Evolutionary conservation across 2,797 vertebrate species (phyloP), one percentile per base, ranked within the genome.

Genomic region (Novumbra hubbsi): DNA sequence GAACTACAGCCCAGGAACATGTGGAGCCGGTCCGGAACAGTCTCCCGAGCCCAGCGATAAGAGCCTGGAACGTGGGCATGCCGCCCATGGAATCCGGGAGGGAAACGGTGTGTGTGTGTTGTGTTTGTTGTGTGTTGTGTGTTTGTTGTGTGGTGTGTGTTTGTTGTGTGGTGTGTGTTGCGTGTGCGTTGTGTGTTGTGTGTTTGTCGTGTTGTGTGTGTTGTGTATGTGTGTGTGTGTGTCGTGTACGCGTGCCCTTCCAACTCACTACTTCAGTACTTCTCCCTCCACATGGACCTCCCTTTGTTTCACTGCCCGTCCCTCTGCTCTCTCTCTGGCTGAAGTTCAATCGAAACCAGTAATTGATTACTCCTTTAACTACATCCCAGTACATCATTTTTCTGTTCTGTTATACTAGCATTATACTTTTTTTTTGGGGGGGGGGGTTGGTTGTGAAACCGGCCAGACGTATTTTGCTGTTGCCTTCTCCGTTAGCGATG

Each of bases 401-500:
- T 45, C 2, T 45, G 41, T 45, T 45, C 14, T 45, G 41, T 45
- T 45, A 45, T 1, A 45, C 41, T 14, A 45, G 12, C 41, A 45
- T 45, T 45, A 45, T 14, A 45, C 16, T 12, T 38, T 38, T 41
- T 63, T 21, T 45, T 19, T 1, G 27, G 41, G 8, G 19, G 19
- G 30, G 7, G 48, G 49, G 34, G 55, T n/a, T n/a, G 27, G 49
- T 64, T 9, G 2, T 57, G 41, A 76, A 52, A 76, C 72, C 71
- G 72, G 49, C 17, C 19, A 64, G 75, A 71, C 55, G 49, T 67
- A 83, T 74, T 63, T 79, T 72, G 78, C 73, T 80, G 65, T 75
- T 72, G 62, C 28, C 27, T 76, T 85, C 84, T 82, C 80, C 78
- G 77, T 74, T 60, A 74, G 72, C 74, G 77, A 67, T 83, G 81